Base-by-base conservation (phyloP, 2,797 vertebrate genomes). In the Diplodus sargus region DNA sequence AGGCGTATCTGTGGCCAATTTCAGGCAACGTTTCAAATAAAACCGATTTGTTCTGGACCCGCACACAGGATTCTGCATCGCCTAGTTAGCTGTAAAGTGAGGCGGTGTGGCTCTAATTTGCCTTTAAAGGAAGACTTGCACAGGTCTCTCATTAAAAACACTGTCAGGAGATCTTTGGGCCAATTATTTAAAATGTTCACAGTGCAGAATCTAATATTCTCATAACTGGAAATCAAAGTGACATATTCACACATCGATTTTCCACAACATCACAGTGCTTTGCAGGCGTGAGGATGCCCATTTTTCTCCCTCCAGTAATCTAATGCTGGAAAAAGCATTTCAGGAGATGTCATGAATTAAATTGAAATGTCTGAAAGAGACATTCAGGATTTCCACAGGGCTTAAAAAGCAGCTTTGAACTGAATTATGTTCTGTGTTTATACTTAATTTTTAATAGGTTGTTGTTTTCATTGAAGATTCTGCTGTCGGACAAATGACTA, bases 141-240 rank as follows among this genome's bases (percentile, higher is more conserved):
- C 34, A 67, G 56, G 64, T 65, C 47, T 71, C 69, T 62, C 66
- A 74, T 78, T 78, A 84, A 67, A 77, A 78, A 59, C 23, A 52
- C 42, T 58, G 80, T 73, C 65, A 58, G 75, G 18, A 58, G 28
- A 49, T 56, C 78, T 82, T 76, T 61, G 67, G 54, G 15, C 48
- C 78, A 84, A 61, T 85, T 83, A 76, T 73, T 84, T 82, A 12
- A 83, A 71, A 67, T 74, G 74, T 71, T 83, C 71, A 28, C 67
- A 56, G 42, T 66, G 56, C 74, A 61, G 30, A 57, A 17, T 73
- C 45, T 83, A 64, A 87, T 84, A 67, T 84, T 70, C 63, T 77
- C 70, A 67, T 81, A 72, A 81, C 57, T 52, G 51, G 63, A 86
- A 89, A 84, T 91, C 83, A 87, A 82, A 81, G 70, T 84, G 82